Evolutionary conservation across 1,140 invertebrate species (phyloP), one percentile per base, ranked within the genome.

Genomic region (Bombus breviceps): DNA sequence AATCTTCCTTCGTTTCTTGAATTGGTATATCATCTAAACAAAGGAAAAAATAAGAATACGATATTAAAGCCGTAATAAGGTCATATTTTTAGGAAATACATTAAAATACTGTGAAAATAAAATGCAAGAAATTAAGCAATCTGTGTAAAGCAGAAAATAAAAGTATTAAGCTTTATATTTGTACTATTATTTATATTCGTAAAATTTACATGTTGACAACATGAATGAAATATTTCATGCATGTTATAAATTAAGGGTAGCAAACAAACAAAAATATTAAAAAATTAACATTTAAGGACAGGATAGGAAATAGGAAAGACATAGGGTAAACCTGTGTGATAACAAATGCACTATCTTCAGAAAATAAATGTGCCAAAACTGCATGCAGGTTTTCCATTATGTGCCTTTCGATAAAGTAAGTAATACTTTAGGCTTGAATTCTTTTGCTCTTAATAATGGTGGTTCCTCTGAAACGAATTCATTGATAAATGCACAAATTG

Each of bases 1-100:
- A 88, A 13, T 95, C 94, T 34, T 95, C 94, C 75, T 94, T 95
- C 41, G 81, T 86, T 15, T 94, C 88, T 94, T 94, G 94, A 76
- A 95, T 94, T 15, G 94, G 94, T 88, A 95, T 95, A 91, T 95
- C 94, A 95, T 95, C 94, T 95, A 86, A 41, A 91, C 83, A 89
- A 74, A 89, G 62, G 37, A 68, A 81, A 81, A 39, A 43, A 69
- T 39, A 84, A 32, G n/a, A 53, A 57, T 6, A 41, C 18, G 8
- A 75, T n/a, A 84, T 76, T 59, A 59, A 32, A 18, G 2, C 2
- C 13, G 43, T 57, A 32, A 62, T 1, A 47, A 62, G 39, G 15
- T 4, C 22, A 47, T 43, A 72, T n/a, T 22, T 18, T 64, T 18
- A 10, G 32, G 39, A 57, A 73, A 81, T 81, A 15, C 47, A 77